Conservation (phyloP, 2,888 invertebrate genomes). For the Pseudococcus viburni region DNA sequence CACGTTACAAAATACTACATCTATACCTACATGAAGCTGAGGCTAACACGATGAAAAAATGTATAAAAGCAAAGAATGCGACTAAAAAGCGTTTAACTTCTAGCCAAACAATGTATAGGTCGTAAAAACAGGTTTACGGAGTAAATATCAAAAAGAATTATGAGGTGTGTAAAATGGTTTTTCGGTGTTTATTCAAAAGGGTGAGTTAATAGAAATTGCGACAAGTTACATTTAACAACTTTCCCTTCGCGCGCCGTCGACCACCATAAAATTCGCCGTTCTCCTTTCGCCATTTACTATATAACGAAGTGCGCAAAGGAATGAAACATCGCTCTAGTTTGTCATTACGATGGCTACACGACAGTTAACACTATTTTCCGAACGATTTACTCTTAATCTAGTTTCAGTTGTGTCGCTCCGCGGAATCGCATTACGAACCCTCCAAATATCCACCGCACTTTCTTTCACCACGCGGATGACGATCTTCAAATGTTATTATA, state of each 20-base stretch:
- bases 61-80: constrained; percentile 43
- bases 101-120: constrained; percentile 55
- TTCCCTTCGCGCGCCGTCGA: constrained; percentile 44
- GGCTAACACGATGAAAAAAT: constrained; percentile 35
- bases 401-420: constrained; percentile 63
- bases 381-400: constrained; percentile 66
- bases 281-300: constrained; percentile 47
- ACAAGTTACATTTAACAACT: constrained; percentile 66
- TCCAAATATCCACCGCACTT: constrained; percentile 31
- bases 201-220: constrained; percentile 66
- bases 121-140: constrained; percentile 62
- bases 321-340: constrained; percentile 67
- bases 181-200: constrained; percentile 59
- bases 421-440: constrained; percentile 63
- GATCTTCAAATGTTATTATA: constrained; percentile 56
- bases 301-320: constrained; percentile 60
- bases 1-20: background rate
- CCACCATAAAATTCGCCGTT: constrained; percentile 42
- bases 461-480: constrained; percentile 57
- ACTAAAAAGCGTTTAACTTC: constrained; percentile 35
- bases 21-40: constrained; percentile 1
- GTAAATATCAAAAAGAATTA: constrained; percentile 62
- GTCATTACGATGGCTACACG: constrained; percentile 66
- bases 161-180: constrained; percentile 59
- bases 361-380: constrained; percentile 66